Conservation (phyloP, 1,140 invertebrate genomes). For the Rhagoletis zephyria region DNA sequence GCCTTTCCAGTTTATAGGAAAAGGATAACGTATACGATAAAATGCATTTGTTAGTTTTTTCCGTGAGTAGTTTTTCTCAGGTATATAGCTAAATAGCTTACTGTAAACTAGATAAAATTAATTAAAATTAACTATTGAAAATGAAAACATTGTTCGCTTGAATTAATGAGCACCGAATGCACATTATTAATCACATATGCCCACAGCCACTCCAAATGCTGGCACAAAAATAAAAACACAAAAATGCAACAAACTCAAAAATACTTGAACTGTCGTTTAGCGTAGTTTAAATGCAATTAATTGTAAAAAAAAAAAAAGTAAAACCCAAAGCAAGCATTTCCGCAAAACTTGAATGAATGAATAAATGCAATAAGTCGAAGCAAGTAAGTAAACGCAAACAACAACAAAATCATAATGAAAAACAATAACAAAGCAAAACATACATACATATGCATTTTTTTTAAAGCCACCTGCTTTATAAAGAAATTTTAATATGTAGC, state of each 20-base stretch:
- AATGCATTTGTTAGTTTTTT: too few relatives aligned
- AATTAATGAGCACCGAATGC: too few relatives aligned
- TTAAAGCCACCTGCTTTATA: background rate
- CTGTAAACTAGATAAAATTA: too few relatives aligned
- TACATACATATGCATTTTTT: background rate
- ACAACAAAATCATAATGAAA: background rate
- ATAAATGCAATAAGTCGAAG: background rate
- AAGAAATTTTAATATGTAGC: background rate
- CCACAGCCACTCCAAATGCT: too few relatives aligned
- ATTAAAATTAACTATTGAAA: too few relatives aligned
- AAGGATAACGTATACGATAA: too few relatives aligned
- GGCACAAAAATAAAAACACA: background rate
- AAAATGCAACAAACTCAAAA: background rate
- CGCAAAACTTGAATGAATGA: background rate
- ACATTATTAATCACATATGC: too few relatives aligned
- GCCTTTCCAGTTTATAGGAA: too few relatives aligned
- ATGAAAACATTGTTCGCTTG: too few relatives aligned
- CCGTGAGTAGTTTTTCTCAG: too few relatives aligned
- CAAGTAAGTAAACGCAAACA: background rate
- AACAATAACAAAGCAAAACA: too few relatives aligned
- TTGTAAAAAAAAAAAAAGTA: background rate
- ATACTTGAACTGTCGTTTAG: background rate
- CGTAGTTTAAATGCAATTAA: background rate
- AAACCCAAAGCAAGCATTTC: background rate
- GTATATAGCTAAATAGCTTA: too few relatives aligned